Conservation (phyloP, 2,797 vertebrate species). For the Chelon labrosus region DNA sequence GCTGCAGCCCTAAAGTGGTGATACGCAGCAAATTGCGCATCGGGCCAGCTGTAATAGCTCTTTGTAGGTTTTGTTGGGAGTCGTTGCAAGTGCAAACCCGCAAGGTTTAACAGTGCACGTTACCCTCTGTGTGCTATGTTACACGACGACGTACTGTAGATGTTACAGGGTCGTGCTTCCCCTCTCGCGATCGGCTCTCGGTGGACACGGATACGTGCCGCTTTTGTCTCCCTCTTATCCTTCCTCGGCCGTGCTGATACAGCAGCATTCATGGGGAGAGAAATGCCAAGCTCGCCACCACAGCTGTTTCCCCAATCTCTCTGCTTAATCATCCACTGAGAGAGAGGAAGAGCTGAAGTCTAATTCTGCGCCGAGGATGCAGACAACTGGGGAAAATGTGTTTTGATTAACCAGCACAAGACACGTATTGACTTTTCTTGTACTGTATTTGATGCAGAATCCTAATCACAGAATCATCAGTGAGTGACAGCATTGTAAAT, state of each 20-base stretch:
- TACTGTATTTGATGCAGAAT: conserved; percentile 45
- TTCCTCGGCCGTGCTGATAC: conserved; percentile 72
- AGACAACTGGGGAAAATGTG: conserved; percentile 34
- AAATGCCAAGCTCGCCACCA: conserved; percentile 61
- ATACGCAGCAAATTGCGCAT: neutral
- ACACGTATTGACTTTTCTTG: neutral
- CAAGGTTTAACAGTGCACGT: conserved; percentile 26
- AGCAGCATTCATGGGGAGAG: conserved; percentile 64
- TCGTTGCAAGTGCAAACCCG: conserved; percentile 27
- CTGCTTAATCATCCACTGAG: conserved; percentile 73
- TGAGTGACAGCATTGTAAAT: conserved; percentile 69
- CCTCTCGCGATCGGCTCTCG: conserved; percentile 24
- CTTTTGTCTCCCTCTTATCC: conserved; percentile 61
- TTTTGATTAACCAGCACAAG: conserved; percentile 45
- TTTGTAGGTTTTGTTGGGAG: conserved; percentile 16
- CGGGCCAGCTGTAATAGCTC: neutral
- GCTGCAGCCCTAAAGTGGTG: neutral
- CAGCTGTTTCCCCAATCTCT: conserved; percentile 78
- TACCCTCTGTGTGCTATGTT: conserved; percentile 1
- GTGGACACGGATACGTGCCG: conserved; percentile 43
- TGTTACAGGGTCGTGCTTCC: conserved; percentile 36
- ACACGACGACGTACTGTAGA: conserved; percentile 3
- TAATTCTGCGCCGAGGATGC: conserved; percentile 57
- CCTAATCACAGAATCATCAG: conserved; percentile 62
- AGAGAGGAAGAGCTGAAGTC: conserved; percentile 63